phyloP scores from a whole-genome alignment of 2,888 invertebrate species.

The Catocala fraxini region DNA sequence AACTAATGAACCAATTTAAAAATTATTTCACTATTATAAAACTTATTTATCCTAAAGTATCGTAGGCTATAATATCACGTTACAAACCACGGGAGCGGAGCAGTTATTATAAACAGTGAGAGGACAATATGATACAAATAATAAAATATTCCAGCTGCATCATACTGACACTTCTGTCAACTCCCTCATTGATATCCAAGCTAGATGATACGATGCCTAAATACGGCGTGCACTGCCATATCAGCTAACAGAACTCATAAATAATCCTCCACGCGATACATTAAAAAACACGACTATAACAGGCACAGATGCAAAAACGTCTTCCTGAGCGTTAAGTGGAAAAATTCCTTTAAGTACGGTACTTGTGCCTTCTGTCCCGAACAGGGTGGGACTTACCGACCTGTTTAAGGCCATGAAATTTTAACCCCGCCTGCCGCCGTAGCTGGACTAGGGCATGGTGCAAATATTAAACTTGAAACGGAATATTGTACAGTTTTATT shows the following conservation, averaged over 20 bases:
- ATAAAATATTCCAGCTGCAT: no score
- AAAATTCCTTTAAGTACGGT: constrained; percentile 46
- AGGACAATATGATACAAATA: no score
- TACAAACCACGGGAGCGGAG: no score
- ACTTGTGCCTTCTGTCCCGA: constrained; percentile 41
- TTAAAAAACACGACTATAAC: constrained; percentile 19
- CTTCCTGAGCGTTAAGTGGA: constrained; percentile 33
- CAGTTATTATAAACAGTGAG: no score
- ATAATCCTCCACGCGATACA: constrained; percentile 24
- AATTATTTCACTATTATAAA: no score
- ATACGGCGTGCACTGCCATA: not conserved
- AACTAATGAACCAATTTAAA: no score
- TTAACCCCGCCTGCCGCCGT: constrained; percentile 59
- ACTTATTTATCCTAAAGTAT: no score
- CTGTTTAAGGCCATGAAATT: constrained; percentile 74
- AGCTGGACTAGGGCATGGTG: constrained; percentile 29
- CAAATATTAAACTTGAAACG: constrained; percentile 16
- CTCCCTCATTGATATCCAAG: no score
- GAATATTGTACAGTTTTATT: no score
- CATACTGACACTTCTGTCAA: no score
- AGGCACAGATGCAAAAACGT: constrained; percentile 30
- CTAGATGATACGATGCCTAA: no score
- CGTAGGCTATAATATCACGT: no score
- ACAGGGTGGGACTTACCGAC: constrained; percentile 49
- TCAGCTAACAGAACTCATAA: constrained; percentile 3